Evolutionary conservation across 1,140 invertebrate species (phyloP), one percentile per base, ranked within the genome.

Genomic region (Ptiloglossa arizonensis): DNA sequence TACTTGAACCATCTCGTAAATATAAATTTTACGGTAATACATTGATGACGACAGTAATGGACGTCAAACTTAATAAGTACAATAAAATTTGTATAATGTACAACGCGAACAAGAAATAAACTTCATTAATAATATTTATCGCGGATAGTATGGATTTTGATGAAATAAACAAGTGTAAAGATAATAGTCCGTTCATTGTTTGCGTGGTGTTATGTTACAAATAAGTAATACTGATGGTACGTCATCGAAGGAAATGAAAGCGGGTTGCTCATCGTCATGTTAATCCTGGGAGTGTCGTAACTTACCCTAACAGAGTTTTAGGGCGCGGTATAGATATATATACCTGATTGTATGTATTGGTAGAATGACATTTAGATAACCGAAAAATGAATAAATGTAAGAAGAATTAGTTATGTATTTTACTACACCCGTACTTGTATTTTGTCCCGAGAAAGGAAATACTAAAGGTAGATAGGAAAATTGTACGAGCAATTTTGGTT

Each of bases 281-380:
- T 67, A 67, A 74, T 74, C 72, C 50, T 57, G 19, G 15, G 27
- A 32, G 3, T 54, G 72, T 35, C 60, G 13, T 38, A 67, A 74
- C 1, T 46, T 50, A 19, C 15, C 38, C 27, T 8, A 9, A 32
- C 19, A 35, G 66, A 73, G 41, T 63, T 52, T 38, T 29, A 2
- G 2, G 22, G 19, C 24, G 38, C 15, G 2, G 5, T 19, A 8
- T 9, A 11, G 13, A 38, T 38, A 35, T n/a, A n/a, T n/a, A n/a
- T 46, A 17, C n/a, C 5, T 35, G 48, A 22, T 35, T 67, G 35
- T 11, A 15, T 19, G 5, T 19, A 2, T 8, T 3, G 54, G 15
- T 24, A 41, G 22, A 38, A 38, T 35, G 4, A 64, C 32, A 6
- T 19, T 24, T 11, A 11, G 2, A 35, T 35, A 59, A 35, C 6